These are phyloP conservation scores for Calliphora vicina DNA, from an alignment of 1,140 invertebrate species.

Conservation along the genomic window DNA sequence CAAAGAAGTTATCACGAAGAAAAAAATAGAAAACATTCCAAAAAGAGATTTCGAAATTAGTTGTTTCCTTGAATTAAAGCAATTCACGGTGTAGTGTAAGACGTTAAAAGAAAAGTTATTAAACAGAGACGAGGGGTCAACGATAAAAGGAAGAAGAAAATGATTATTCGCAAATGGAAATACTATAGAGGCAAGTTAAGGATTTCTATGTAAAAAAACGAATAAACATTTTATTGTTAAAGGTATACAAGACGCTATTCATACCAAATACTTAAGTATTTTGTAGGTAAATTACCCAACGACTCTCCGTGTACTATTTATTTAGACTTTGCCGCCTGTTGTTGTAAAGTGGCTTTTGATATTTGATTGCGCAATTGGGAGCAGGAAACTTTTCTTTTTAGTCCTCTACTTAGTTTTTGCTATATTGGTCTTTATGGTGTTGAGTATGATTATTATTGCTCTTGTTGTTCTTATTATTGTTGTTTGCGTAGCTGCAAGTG, in stretches of 20 bases:
- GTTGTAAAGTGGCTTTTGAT: slow-evolving; percentile 45
- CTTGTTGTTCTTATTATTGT: background rate
- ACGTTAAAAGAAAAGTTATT: slow-evolving; percentile 1
- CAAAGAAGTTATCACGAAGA: background rate
- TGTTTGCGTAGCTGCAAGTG: background rate
- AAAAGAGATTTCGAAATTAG: slow-evolving; percentile 26
- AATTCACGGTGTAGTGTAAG: background rate
- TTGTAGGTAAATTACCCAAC: background rate
- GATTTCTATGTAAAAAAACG: background rate
- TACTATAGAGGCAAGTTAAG: background rate
- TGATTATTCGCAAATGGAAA: background rate
- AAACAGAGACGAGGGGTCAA: background rate
- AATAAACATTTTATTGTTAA: background rate
- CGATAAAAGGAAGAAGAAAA: background rate
- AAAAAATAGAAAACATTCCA: background rate
- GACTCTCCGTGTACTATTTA: background rate
- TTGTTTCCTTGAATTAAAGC: slow-evolving; percentile 24
- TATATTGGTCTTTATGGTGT: slow-evolving; percentile 22
- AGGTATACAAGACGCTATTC: background rate
- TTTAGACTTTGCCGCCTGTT: background rate
- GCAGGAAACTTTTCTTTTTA: slow-evolving; percentile 28
- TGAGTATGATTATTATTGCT: slow-evolving; percentile 37
- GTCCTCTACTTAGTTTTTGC: background rate
- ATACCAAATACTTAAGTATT: too few species aligned
- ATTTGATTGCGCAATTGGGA: slow-evolving; percentile 61